These are phyloP conservation scores for Borostomias antarcticus DNA, from an alignment of 2,797 vertebrate species.

Conservation along the genomic window DNA sequence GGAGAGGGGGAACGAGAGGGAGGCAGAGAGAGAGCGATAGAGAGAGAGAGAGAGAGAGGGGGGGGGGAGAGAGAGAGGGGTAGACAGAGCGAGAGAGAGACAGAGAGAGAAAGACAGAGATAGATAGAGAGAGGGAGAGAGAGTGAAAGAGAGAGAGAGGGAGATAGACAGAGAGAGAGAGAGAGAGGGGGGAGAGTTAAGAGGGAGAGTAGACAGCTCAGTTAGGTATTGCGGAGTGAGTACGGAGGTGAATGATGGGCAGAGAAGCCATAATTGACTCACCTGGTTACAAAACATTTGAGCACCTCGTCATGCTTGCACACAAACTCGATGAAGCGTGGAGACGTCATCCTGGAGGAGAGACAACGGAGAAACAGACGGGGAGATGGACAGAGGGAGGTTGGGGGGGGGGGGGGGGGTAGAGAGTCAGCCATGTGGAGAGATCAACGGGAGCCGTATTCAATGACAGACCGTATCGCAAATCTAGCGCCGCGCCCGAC, in stretches of 20 bases:
- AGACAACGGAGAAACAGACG: slow-evolving; percentile 22
- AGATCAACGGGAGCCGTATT: background rate
- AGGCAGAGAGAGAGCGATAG: background rate
- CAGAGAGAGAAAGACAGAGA: slow-evolving; percentile 11
- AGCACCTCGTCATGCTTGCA: slow-evolving; percentile 97
- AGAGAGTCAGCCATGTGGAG: background rate
- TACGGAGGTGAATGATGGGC: slow-evolving; percentile 18
- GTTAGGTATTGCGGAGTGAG: slow-evolving; percentile 18
- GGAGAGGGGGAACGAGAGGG: background rate
- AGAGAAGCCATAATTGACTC: slow-evolving; percentile 51
- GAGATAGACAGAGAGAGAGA: background rate
- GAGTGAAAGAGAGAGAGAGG: background rate
- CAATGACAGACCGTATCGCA: background rate
- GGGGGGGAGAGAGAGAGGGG: background rate
- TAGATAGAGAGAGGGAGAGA: slow-evolving; percentile 48
- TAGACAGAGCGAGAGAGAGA: background rate
- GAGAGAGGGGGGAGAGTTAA: slow-evolving; percentile 34
- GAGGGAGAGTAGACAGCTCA: slow-evolving; percentile 21
- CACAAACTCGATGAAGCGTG: slow-evolving; percentile 97
- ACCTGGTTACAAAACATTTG: slow-evolving; percentile 98
- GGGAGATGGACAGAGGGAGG: background rate
- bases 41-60: slow-evolving; percentile 4
- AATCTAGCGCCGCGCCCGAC: background rate
- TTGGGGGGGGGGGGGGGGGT: slow-evolving; percentile 4
- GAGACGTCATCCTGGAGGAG: slow-evolving; percentile 90